Base-by-base conservation (phyloP, 2,797 vertebrate genomes). In the Malurus leucopterus region DNA sequence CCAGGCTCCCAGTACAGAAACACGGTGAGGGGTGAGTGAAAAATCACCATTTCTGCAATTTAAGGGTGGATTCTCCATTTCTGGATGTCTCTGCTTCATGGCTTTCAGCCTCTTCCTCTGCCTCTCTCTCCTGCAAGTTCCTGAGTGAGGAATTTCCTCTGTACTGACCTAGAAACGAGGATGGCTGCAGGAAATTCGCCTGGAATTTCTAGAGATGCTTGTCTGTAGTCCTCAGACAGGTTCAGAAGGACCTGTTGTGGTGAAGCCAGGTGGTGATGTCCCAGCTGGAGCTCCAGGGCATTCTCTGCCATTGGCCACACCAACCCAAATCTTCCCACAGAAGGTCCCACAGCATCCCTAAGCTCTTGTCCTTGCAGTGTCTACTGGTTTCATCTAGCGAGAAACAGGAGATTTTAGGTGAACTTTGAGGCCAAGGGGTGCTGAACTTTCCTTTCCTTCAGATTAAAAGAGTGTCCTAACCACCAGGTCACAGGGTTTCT, bases 21-120 rank as follows among this genome's bases (percentile, higher is more conserved):
- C n/a, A 78, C 40, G 29, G 54, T 21, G 34, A 70, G 15, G 27
- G 5, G 17, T 15, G 36, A 82, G 12, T 40, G 50, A 26, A 73
- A 89, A 93, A 84, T 81, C 27, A 13, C 15, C 11, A 16, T 59
- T 84, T 36, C 54, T 86, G 51, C 20, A 86, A 12, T 74, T 76
- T 62, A 76, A 63, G 29, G 19, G 36, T 50, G 29, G 70, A 64
- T 80, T 73, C 67, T 59, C 46, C 27, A 20, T 86, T 89, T 57
- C n/a, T 84, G 7, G 9, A 11, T 80, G 29, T 23, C 51, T 85
- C 70, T 85, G 59, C 38, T 59, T 81, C 38, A 34, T 40, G 23
- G 50, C 27, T 81, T 62, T 80, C n/a, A 81, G 30, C 50, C 18
- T 71, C 24, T 78, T 69, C 32, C 0, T 0, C 24, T 78, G 72